Conservation (phyloP, 2,113 vertebrate genomes). For the Pelecanus crispus region DNA sequence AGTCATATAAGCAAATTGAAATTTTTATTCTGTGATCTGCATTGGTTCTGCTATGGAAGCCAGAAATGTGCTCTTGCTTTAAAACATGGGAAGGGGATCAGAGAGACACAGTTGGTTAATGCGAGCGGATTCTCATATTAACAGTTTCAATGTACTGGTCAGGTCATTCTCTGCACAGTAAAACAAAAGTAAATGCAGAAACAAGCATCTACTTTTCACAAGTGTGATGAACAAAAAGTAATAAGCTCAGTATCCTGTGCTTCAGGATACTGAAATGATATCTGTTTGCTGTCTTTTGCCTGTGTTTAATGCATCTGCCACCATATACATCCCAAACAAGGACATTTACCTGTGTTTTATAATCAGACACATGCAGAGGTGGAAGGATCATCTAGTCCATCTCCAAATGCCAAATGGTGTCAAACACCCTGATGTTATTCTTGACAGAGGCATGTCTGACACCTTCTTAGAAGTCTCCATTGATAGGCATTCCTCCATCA, state of each 20-base stretch:
- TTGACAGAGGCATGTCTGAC: background rate
- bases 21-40: background rate
- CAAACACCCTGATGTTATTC: background rate
- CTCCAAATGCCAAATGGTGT: background rate
- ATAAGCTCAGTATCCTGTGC: background rate
- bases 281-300: background rate
- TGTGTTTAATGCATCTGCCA: background rate
- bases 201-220: background rate
- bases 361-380: background rate
- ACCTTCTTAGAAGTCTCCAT: background rate
- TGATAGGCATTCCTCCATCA: background rate
- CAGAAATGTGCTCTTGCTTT: background rate
- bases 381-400: background rate
- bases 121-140: background rate
- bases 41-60: background rate
- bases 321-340: background rate
- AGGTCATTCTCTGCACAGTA: background rate
- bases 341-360: background rate
- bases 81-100: fast-evolving
- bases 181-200: background rate
- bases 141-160: fast-evolving
- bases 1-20: background rate
- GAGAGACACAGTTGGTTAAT: background rate
- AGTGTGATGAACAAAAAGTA: background rate
- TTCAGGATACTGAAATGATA: background rate